Evolutionary conservation across 2,797 vertebrate species (phyloP).

Genomic region (Lycodopsis pacificus): DNA sequence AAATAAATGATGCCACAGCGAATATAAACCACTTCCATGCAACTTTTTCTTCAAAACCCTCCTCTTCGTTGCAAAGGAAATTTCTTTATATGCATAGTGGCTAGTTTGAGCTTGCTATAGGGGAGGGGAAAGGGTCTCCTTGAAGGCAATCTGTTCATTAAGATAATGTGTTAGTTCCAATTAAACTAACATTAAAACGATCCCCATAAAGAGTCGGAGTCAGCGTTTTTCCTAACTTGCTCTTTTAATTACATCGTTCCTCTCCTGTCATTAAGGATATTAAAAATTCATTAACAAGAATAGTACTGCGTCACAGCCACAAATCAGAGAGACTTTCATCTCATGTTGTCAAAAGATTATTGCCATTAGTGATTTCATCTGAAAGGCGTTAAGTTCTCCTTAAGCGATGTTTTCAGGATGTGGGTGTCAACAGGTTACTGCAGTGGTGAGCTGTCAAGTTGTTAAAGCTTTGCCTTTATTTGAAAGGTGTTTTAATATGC

Average conservation of each 20-base stretch:
- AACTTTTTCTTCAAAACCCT: slow-evolving; percentile 22
- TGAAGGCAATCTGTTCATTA: slow-evolving; percentile 99
- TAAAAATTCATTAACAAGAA: slow-evolving; percentile 99
- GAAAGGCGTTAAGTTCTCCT: slow-evolving; percentile 64
- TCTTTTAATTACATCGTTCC: slow-evolving; percentile 99
- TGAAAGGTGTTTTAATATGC: slow-evolving; percentile 72
- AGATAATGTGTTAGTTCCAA: slow-evolving; percentile 99
- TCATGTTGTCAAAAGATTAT: slow-evolving; percentile 88
- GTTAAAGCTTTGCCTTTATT: slow-evolving; percentile 69
- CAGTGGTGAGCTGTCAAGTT: slow-evolving; percentile 65
- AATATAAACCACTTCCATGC: background rate
- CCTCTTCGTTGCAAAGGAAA: slow-evolving; percentile 41
- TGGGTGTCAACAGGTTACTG: slow-evolving; percentile 82
- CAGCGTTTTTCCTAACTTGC: slow-evolving; percentile 99
- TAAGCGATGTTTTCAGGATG: slow-evolving; percentile 56
- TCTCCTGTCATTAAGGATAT: slow-evolving; percentile 99
- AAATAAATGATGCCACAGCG: slow-evolving; percentile 23
- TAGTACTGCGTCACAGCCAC: slow-evolving; percentile 90
- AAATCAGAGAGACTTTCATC: slow-evolving; percentile 98
- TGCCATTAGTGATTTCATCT: slow-evolving; percentile 82
- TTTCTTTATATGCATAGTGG: slow-evolving; percentile 71
- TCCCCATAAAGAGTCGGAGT: slow-evolving; percentile 99
- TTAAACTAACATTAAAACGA: slow-evolving; percentile 99
- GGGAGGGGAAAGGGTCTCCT: slow-evolving; percentile 85
- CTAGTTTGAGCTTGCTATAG: slow-evolving; percentile 78